Evolutionary conservation across 2,797 vertebrate species (phyloP).

Genomic region (Typhlichthys subterraneus): DNA sequence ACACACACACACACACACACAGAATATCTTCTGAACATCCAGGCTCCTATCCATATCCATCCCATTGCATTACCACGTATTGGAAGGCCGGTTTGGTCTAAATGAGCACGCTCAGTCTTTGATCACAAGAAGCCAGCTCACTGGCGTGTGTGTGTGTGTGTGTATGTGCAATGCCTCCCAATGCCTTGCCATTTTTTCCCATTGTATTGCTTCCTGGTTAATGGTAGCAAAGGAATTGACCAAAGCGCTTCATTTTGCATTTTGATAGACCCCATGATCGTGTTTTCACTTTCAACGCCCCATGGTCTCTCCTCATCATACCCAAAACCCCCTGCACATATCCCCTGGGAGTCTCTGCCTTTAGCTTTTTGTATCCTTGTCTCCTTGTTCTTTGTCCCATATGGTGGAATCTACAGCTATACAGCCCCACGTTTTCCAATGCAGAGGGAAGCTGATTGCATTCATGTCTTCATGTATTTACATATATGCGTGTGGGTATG

Average conservation of each 20-base stretch:
- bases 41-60: slow-evolving; percentile 28
- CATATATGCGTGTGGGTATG: background rate
- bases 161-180: background rate
- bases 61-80: slow-evolving; percentile 33
- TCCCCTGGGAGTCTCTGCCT: slow-evolving; percentile 14
- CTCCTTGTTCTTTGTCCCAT: background rate
- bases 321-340: slow-evolving; percentile 11
- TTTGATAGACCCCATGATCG: slow-evolving; percentile 51
- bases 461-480: background rate
- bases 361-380: background rate
- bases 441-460: too few relatives aligned
- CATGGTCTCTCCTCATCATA: slow-evolving; percentile 34
- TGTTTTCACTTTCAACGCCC: slow-evolving; percentile 38
- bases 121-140: slow-evolving; percentile 39
- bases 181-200: slow-evolving; percentile 46
- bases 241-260: slow-evolving; percentile 53
- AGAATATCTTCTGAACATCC: background rate
- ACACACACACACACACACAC: slow-evolving; percentile 4
- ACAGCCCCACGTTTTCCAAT: too few relatives aligned
- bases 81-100: slow-evolving; percentile 36
- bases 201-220: slow-evolving; percentile 37
- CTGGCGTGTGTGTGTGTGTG: background rate
- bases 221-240: slow-evolving; percentile 38
- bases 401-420: too few relatives aligned
- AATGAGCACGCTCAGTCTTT: slow-evolving; percentile 46